Percentiles rank a stretch among this genome's conserved stretches.
phyloP scores from a whole-genome alignment of 2,113 vertebrate genomes.

The Tachysurus vachellii region DNA sequence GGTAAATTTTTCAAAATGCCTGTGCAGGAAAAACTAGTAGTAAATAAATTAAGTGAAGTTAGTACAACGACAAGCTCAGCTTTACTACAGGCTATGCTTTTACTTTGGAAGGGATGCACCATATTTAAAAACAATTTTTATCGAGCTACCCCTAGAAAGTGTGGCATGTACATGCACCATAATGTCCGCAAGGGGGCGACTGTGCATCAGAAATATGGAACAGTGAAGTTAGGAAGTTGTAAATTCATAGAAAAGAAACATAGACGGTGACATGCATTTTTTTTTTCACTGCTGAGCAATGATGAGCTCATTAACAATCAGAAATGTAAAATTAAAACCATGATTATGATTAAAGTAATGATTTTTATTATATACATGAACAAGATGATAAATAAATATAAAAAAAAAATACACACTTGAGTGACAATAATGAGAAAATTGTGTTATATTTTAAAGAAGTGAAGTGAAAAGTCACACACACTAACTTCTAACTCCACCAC shows the following conservation, averaged over 20 bases:
- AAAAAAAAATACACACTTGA: neutral
- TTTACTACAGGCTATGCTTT: neutral
- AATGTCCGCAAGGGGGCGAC: slow-evolving; percentile 27
- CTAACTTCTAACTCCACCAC: neutral
- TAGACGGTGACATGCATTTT: no score
- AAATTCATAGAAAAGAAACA: neutral
- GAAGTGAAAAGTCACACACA: neutral
- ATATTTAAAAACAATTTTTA: neutral
- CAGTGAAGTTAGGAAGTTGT: neutral
- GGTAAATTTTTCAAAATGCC: neutral
- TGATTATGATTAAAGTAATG: neutral
- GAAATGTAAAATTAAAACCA: neutral
- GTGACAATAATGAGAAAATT: neutral
- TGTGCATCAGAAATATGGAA: neutral
- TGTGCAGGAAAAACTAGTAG: neutral
- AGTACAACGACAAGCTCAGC: neutral
- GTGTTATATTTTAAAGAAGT: neutral
- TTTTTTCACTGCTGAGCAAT: neutral
- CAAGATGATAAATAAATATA: neutral
- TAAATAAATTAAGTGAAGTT: neutral
- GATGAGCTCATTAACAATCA: neutral
- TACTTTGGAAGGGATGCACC: neutral
- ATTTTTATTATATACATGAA: neutral
- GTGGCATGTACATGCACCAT: neutral
- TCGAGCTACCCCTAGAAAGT: no score